Evolutionary conservation across 2,113 vertebrate species (phyloP).

Genomic region (Phalacrocorax brasilianus): DNA sequence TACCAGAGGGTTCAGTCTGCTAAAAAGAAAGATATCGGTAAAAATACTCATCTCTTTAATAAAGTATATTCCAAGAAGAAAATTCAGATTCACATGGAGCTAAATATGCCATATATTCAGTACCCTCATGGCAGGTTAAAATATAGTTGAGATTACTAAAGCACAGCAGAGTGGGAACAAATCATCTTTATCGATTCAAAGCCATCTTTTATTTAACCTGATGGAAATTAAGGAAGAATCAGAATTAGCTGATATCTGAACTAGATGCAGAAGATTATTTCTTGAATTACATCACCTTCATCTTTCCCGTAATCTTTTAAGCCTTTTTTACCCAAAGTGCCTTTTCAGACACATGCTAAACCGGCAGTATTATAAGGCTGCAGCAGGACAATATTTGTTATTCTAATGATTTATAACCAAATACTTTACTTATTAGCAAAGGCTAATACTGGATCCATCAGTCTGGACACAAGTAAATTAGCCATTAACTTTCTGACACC

Average conservation of each 20-base stretch:
- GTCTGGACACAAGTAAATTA: constrained; percentile 26
- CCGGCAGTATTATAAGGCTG: background rate
- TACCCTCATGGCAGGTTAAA: background rate
- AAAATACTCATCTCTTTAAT: constrained; percentile 30
- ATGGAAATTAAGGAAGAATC: constrained; percentile 41
- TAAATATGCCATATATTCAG: constrained; percentile 11
- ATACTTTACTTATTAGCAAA: constrained; percentile 40
- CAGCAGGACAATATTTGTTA: background rate
- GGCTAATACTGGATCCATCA: constrained; percentile 21
- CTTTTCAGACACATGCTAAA: constrained; percentile 14
- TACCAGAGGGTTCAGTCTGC: background rate
- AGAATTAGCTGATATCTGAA: constrained; percentile 29
- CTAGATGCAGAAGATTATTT: constrained; percentile 9
- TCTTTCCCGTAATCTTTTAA: constrained; percentile 14
- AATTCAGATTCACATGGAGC: constrained; percentile 27
- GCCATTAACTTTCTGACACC: constrained; percentile 39
- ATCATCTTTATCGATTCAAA: constrained; percentile 46
- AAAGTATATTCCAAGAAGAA: constrained; percentile 31
- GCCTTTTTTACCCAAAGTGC: background rate
- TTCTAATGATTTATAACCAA: constrained; percentile 49
- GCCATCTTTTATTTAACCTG: constrained; percentile 28
- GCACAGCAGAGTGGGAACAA: background rate
- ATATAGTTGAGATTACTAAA: constrained; percentile 22
- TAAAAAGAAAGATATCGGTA: constrained; percentile 21
- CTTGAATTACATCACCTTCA: constrained; percentile 16